Evolutionary conservation across 2,888 invertebrate species (phyloP), one percentile per base, ranked within the genome.

Genomic region (Aleiodes leptofemur): DNA sequence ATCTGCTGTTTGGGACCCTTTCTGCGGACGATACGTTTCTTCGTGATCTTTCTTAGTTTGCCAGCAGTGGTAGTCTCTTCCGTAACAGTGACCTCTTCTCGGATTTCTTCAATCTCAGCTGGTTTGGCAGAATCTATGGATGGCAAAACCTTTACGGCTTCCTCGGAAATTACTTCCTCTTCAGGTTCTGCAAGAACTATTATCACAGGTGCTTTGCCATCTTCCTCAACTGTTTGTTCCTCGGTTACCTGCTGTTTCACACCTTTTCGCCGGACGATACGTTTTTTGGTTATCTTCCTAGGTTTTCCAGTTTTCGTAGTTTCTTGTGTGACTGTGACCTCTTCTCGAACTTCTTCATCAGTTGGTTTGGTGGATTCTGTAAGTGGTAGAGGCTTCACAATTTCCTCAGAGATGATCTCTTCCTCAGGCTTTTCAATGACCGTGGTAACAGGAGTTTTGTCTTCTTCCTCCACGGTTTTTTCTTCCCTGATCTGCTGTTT

Each of bases 391-490:
- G 82, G 79, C 73, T 86, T 85, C 16, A 81, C 82, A 71, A 81
- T 81, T 51, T 80, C 91, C 78, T 91, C 90, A 11, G 82, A 78
- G 0, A 70, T 13, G 4, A 76, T 79, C 69, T 86, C 81, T 82
- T 90, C 85, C 64, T 85, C 75, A 57, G 84, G 84, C 16, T 74
- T 84, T 73, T 84, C 87, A 48, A 89, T 83, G 78, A 90, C 88
- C 3, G 90, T 80, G 70, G 89, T 85, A 82, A 90, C 82, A 76
- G 91, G 86, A 78, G 89, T 86, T 81, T 91, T 89, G 56, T 90
- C 90, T 75, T 91, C 91, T 77, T 91, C 90, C 43, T 83, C 80
- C 0, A 82, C 57, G 7, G 77, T 83, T 11, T 77, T 71, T 72
- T 79, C 79, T 61, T 78, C 82, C n/a, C 69, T 78, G 8, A 80